Evolutionary conservation across 2,113 vertebrate species (phyloP).

Genomic region (Carassius carassius): DNA sequence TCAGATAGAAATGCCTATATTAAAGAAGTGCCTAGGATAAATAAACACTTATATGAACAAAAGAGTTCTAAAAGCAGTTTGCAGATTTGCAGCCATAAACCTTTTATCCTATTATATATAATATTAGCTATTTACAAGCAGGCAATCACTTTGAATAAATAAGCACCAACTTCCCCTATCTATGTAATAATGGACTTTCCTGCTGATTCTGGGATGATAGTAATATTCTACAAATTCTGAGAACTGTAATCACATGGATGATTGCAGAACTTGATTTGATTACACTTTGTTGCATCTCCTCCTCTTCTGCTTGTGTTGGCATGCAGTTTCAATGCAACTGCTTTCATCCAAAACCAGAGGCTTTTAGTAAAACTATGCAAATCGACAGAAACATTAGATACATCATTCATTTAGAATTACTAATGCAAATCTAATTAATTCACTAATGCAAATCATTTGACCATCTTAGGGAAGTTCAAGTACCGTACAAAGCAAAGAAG

Average conservation of each 20-base stretch:
- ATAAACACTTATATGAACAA: background rate
- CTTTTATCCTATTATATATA: background rate
- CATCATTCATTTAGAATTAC: background rate
- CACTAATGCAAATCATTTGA: background rate
- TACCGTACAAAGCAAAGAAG: background rate
- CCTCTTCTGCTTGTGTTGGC: background rate
- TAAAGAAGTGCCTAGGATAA: background rate
- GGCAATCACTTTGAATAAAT: background rate
- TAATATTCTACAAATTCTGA: background rate
- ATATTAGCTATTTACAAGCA: background rate
- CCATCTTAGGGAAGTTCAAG: background rate
- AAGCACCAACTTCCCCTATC: background rate
- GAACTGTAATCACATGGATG: background rate
- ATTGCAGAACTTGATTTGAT: constrained; percentile 3
- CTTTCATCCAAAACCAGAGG: constrained; percentile 16
- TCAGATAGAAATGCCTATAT: background rate
- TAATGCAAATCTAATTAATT: background rate
- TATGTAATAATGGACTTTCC: background rate
- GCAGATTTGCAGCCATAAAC: background rate
- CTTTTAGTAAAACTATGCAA: background rate
- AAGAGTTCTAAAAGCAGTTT: background rate
- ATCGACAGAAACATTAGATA: background rate
- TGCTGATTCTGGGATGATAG: background rate
- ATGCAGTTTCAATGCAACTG: background rate
- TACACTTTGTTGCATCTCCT: background rate